Evolutionary conservation across 2,888 invertebrate genomes (phyloP), one percentile per base, ranked within the genome.

Genomic region (Mythimna vitellina): DNA sequence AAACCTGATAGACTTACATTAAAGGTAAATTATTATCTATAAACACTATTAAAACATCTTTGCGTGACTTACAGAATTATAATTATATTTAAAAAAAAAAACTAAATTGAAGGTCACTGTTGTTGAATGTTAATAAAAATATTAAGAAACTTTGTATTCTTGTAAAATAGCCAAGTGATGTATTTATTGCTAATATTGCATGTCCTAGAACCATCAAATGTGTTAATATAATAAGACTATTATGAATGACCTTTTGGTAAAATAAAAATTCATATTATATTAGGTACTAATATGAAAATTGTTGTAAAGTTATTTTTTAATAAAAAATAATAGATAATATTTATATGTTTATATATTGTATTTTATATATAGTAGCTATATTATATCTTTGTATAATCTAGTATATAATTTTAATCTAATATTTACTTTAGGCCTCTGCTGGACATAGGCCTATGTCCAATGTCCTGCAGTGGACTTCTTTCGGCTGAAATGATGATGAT

Each of bases 41-140:
- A 56, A 65, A 68, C 58, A 65, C 58, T n/a, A 54, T 10, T 61
- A 42, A 62, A 62, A 71, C 25, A 38, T 56, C 60, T 49, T 54
- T 38, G 32, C 82, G 66, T 72, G 69, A 61, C 67, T 51, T 46
- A 32, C 8, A 10, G 65, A 66, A 73, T 58, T 51, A 76, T 35
- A 66, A 73, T 58, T 51, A 76, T 35, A 35, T 35, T 42, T 17
- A 46, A 20, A 14, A 46, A 9, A 69, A 72, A 58, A 61, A 54
- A 60, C 5, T 10, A 68, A 42, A n/a, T 32, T 58, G 38, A 82
- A 82, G 73, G 64, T 70, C 73, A 79, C 20, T 10, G 53, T 42
- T 58, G 42, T 78, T 65, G 70, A 78, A 82, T 78, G 64, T 73
- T 68, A 70, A 62, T 54, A 70, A 73, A 69, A 61, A 53, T 78